phyloP scores from a whole-genome alignment of 30 jellyfish, hydroid and myxozoan genomes.

The Aurelia sp. region DNA sequence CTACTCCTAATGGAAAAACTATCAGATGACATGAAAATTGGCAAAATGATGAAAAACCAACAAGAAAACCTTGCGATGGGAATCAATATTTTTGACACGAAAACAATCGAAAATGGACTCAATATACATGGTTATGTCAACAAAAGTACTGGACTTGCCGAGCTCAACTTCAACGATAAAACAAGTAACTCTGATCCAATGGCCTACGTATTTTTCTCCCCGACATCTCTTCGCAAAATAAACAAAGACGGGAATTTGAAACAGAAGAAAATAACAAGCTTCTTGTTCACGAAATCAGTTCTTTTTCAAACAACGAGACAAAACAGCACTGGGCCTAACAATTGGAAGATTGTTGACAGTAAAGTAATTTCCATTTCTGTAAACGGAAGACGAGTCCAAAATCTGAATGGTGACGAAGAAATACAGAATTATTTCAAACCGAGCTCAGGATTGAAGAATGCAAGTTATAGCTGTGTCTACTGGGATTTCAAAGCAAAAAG shows the following conservation, averaged over 20 bases:
- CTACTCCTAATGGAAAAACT: slow-evolving; percentile 23
- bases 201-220: slow-evolving; percentile 25
- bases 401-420: slow-evolving; percentile 43
- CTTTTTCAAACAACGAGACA: slow-evolving; percentile 1
- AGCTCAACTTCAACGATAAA: slow-evolving; percentile 3
- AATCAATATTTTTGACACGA: background rate
- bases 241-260: slow-evolving; percentile 14
- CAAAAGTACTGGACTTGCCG: slow-evolving; percentile 17
- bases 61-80: slow-evolving; percentile 48
- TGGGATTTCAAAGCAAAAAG: slow-evolving; percentile 62
- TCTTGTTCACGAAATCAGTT: slow-evolving; percentile 24
- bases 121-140: slow-evolving; percentile 11
- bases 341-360: background rate
- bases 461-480: slow-evolving; percentile 28
- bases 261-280: slow-evolving; percentile 27
- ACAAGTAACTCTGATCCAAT: background rate
- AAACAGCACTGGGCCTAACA: background rate
- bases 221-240: slow-evolving; percentile 40
- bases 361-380: slow-evolving; percentile 13
- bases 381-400: slow-evolving; percentile 24
- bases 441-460: slow-evolving; percentile 1
- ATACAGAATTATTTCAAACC: slow-evolving; percentile 43
- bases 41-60: slow-evolving; percentile 5
- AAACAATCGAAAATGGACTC: background rate
- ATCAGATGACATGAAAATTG: slow-evolving; percentile 28